Conservation (phyloP, 2,797 vertebrate genomes). For the Esox lucius region DNA sequence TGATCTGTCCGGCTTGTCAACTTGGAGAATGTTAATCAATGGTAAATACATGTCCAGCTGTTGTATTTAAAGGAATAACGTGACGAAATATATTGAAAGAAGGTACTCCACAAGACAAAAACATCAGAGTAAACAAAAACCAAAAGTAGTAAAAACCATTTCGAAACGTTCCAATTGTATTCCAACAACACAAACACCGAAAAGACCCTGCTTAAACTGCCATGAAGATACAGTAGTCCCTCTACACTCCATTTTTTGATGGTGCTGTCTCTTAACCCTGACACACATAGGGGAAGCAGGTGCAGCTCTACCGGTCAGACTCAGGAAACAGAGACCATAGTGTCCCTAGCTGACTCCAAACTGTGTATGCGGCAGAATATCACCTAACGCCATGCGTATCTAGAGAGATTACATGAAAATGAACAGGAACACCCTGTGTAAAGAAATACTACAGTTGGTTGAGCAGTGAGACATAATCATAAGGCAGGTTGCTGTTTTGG, state of each 20-base stretch:
- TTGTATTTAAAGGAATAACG: no score
- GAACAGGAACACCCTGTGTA: constrained; percentile 51
- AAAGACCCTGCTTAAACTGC: not conserved
- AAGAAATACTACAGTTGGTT: constrained; percentile 35
- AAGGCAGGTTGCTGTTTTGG: not conserved
- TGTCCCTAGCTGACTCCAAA: constrained; percentile 62
- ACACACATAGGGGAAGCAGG: constrained; percentile 60
- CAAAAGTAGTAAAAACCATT: not conserved
- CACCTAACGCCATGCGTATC: constrained; percentile 48
- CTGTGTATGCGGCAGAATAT: constrained; percentile 13
- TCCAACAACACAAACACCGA: not conserved
- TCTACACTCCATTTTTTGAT: not conserved
- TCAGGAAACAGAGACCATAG: constrained; percentile 60
- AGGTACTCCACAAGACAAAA: not conserved
- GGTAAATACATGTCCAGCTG: not conserved
- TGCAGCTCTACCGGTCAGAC: constrained; percentile 62
- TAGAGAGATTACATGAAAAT: constrained; percentile 52
- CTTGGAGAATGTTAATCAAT: not conserved
- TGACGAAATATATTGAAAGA: no score
- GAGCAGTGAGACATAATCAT: constrained; percentile 8
- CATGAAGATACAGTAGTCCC: not conserved
- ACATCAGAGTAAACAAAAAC: not conserved
- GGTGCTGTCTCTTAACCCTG: constrained; percentile 43
- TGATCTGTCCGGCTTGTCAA: not conserved
- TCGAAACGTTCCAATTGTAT: not conserved